Evolutionary conservation across 2,113 vertebrate species (phyloP).

Genomic region (Dasyurus viverrinus): DNA sequence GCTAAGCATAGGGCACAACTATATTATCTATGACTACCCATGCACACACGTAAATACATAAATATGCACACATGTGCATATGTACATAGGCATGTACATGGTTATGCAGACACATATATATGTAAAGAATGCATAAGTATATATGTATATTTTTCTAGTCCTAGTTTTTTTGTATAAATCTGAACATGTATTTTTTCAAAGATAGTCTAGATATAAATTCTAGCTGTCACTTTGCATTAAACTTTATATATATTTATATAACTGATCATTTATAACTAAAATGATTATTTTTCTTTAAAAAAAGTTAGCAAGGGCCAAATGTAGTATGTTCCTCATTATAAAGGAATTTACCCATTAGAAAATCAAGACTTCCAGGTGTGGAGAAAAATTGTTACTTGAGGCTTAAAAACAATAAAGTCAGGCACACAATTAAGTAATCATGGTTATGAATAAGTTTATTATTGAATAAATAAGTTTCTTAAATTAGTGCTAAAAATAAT

Average conservation of each 20-base stretch:
- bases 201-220: slow-evolving; percentile 32
- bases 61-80: neutral
- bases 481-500: slow-evolving; percentile 46
- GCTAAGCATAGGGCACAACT: neutral
- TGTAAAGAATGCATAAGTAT: neutral
- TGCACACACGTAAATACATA: neutral
- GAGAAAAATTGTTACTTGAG: slow-evolving; percentile 24
- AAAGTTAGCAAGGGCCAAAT: neutral
- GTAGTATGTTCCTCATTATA: neutral
- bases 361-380: slow-evolving; percentile 6
- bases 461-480: slow-evolving; percentile 47
- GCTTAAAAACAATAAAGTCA: slow-evolving; percentile 38
- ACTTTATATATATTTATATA: too few relatives aligned
- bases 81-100: neutral
- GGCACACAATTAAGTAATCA: slow-evolving; percentile 48
- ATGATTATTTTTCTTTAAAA: slow-evolving; percentile 33
- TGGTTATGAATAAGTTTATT: slow-evolving; percentile 54
- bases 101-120: too few relatives aligned
- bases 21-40: neutral
- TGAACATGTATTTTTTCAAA: slow-evolving; percentile 7
- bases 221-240: slow-evolving; percentile 18
- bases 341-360: neutral
- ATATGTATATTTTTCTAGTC: neutral
- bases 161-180: neutral
- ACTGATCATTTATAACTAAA: neutral